Evolutionary conservation across 2,113 vertebrate genomes (phyloP).

Genomic region (Pagrus major): DNA sequence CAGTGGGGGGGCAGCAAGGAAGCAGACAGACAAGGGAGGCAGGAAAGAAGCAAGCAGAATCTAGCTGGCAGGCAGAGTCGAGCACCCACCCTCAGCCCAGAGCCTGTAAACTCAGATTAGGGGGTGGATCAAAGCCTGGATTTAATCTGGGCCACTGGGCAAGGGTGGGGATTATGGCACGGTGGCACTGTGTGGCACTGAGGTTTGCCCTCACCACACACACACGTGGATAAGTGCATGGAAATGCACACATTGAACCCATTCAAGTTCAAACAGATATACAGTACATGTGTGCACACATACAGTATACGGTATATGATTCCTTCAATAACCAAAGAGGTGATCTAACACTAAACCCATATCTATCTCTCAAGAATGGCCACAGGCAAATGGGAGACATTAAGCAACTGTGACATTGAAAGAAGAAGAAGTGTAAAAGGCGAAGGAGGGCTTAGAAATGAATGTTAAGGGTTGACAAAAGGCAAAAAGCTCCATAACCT

Average conservation of each 20-base stretch:
- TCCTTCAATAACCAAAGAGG: constrained; percentile 48
- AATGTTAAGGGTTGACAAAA: constrained; percentile 76
- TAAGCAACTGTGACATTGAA: constrained; percentile 65
- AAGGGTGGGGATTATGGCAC: constrained; percentile 83
- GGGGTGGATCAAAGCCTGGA: constrained; percentile 85
- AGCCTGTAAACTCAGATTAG: constrained; percentile 87
- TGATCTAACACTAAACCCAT: constrained; percentile 68
- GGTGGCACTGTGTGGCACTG: constrained; percentile 74
- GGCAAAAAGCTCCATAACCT: constrained; percentile 80
- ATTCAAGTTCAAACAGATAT: constrained; percentile 41
- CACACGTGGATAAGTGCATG: constrained; percentile 39
- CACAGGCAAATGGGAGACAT: constrained; percentile 65
- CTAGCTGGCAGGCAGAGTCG: constrained; percentile 77
- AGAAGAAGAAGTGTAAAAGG: constrained; percentile 61
- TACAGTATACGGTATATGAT: constrained; percentile 10
- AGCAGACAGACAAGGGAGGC: constrained; percentile 73
- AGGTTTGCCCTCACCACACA: constrained; percentile 76
- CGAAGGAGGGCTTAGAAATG: constrained; percentile 76
- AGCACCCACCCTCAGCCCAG: constrained; percentile 81
- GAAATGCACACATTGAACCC: constrained; percentile 39
- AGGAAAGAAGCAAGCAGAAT: constrained; percentile 76
- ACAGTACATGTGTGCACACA: neutral
- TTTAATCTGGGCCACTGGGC: constrained; percentile 87
- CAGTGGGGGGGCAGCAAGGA: constrained; percentile 71
- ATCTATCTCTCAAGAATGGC: constrained; percentile 62